Percentiles rank a stretch among this genome's conserved stretches.
These are phyloP conservation scores for Meandrusa payeni DNA, from an alignment of 2,888 invertebrate genomes.

Conservation along the genomic window DNA sequence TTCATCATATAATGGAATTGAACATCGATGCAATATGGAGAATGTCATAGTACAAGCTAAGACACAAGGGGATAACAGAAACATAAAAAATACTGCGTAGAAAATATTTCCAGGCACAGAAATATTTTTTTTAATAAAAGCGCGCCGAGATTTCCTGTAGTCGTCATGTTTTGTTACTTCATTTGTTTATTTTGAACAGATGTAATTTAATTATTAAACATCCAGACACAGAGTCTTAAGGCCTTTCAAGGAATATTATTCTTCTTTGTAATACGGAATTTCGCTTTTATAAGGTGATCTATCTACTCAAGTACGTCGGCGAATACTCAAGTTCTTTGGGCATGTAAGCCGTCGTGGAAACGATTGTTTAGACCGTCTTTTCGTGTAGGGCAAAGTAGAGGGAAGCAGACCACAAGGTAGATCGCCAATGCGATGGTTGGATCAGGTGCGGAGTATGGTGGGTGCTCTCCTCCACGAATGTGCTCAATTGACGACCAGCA, in stretches of 20 bases:
- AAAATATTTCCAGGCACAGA: constrained; percentile 11
- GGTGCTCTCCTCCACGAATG: too few relatives aligned
- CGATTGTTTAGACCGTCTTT: too few relatives aligned
- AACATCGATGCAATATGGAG: constrained; percentile 5
- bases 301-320: too few relatives aligned
- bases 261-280: constrained; percentile 1
- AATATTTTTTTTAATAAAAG: constrained; percentile 14
- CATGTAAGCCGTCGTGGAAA: too few relatives aligned
- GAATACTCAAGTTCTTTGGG: too few relatives aligned
- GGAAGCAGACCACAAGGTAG: too few relatives aligned
- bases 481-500: too few relatives aligned
- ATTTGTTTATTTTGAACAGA: constrained; percentile 11
- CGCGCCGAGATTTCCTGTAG: constrained; percentile 1
- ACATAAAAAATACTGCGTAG: constrained; percentile 9
- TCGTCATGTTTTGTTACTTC: neutral
- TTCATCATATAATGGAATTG: constrained; percentile 15
- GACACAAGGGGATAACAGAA: constrained; percentile 10
- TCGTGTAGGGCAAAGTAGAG: too few relatives aligned
- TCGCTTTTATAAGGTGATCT: too few relatives aligned
- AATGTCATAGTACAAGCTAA: constrained; percentile 1
- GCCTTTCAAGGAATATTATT: neutral
- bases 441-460: too few relatives aligned
- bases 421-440: too few relatives aligned
- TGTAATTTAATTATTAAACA: constrained; percentile 11
- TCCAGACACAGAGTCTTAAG: constrained; percentile 2